These are phyloP conservation scores for Cryptosula pallasiana DNA, from an alignment of 2,888 invertebrate species.

Conservation along the genomic window DNA sequence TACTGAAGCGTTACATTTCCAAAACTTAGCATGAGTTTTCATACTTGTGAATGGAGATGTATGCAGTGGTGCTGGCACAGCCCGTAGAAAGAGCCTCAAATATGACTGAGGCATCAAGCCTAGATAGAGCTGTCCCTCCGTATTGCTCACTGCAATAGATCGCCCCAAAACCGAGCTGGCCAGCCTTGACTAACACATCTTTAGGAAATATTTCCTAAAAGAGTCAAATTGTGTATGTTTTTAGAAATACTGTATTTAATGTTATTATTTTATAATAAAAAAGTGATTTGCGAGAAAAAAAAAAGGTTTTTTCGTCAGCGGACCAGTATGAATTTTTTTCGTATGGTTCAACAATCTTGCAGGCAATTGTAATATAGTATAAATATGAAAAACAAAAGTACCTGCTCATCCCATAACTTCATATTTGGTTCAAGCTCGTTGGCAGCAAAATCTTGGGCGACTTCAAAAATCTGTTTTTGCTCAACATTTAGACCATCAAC, in stretches of 20 bases:
- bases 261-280: no score
- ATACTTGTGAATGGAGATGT: conserved; percentile 60
- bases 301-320: no score
- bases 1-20: no score
- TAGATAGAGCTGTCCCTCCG: conserved; percentile 57
- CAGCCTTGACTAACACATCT: conserved; percentile 57
- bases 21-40: no score
- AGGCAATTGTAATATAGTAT: no score
- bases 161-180: conserved; percentile 59
- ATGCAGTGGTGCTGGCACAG: conserved; percentile 59
- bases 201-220: conserved; percentile 56
- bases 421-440: conserved; percentile 59
- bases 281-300: no score
- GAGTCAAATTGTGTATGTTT: background rate
- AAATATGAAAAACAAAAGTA: conserved; percentile 30
- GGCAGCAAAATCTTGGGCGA: conserved; percentile 58
- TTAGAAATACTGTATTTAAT: background rate
- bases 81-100: conserved; percentile 60
- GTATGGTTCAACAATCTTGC: no score
- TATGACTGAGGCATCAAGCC: conserved; percentile 58
- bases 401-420: conserved; percentile 60
- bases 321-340: no score
- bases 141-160: conserved; percentile 56
- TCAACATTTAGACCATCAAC: conserved; percentile 56
- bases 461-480: conserved; percentile 56